These are phyloP conservation scores for Lymantria monacha DNA, from an alignment of 2,888 invertebrate species.

Conservation along the genomic window DNA sequence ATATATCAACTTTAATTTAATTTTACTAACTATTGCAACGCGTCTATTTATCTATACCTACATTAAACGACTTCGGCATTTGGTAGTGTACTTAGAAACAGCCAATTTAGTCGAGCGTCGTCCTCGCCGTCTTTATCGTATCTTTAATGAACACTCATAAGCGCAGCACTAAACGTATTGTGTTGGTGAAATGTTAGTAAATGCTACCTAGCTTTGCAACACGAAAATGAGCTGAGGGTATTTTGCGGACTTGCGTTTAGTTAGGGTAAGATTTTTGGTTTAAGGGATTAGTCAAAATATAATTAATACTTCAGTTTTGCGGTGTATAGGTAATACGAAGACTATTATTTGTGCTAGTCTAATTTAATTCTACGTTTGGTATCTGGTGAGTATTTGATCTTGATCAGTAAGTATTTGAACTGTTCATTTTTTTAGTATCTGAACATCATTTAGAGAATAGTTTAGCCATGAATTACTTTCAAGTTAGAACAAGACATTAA, in stretches of 20 bases:
- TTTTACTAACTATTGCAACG: not conserved
- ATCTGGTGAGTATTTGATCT: no score
- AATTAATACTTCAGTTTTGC: not conserved
- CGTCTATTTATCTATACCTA: constrained; percentile 18
- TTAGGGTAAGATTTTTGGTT: constrained; percentile 25
- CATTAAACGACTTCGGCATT: constrained; percentile 24
- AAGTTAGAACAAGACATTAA: no score
- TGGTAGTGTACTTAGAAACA: constrained; percentile 44
- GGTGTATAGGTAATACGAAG: no score
- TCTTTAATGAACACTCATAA: constrained; percentile 82
- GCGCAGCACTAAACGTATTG: constrained; percentile 72
- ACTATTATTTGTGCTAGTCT: no score
- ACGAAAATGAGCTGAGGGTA: constrained; percentile 52
- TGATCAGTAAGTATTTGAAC: no score
- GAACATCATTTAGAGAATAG: no score
- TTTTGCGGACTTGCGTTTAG: constrained; percentile 66
- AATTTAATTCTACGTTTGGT: no score
- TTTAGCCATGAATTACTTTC: no score
- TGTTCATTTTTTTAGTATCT: no score
- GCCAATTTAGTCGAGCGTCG: constrained; percentile 63
- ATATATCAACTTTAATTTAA: no score
- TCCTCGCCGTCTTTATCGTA: constrained; percentile 76
- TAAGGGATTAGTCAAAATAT: constrained; percentile 10
- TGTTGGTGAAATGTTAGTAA: constrained; percentile 44
- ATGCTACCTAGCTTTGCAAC: constrained; percentile 35